Percentiles rank a stretch among this genome's conserved stretches.
These are phyloP conservation scores for Spatula versicolor DNA, from an alignment of 2,797 vertebrate species.

Conservation along the genomic window DNA sequence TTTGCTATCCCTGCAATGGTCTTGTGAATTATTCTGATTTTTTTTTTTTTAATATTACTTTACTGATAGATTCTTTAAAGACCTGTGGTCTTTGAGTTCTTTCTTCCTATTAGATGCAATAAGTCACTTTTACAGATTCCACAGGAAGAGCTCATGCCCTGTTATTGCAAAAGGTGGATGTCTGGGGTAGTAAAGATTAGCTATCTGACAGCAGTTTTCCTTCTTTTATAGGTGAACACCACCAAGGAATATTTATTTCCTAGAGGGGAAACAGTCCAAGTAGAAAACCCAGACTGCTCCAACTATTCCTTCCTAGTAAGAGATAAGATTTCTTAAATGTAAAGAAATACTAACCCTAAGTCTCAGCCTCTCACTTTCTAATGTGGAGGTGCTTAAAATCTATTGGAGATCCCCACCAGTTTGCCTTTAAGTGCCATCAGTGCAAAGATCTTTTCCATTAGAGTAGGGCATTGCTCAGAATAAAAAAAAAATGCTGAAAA, in stretches of 20 bases:
- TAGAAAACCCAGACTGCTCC: too few relatives aligned
- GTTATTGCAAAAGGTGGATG: neutral
- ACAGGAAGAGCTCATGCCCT: neutral
- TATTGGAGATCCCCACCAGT: fast-evolving
- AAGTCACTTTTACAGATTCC: neutral
- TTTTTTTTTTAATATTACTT: neutral
- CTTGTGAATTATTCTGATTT: neutral
- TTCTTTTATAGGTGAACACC: neutral
- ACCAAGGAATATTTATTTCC: neutral
- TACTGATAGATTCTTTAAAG: neutral
- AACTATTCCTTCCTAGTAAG: neutral
- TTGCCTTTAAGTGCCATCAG: neutral
- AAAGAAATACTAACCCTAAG: neutral
- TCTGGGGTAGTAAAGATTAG: neutral
- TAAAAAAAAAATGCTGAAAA: neutral
- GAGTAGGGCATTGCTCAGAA: neutral
- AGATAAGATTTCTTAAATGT: neutral
- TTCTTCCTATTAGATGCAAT: neutral
- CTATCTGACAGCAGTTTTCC: neutral
- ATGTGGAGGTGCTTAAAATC: neutral
- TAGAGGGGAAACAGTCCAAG: neutral
- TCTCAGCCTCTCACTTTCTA: neutral
- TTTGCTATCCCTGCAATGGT: neutral
- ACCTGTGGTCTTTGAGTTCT: neutral
- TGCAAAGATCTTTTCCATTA: neutral